These are phyloP conservation scores for Palythoa heliodiscus DNA, from an alignment of 92 coral and sea anemone species.

Conservation along the genomic window DNA sequence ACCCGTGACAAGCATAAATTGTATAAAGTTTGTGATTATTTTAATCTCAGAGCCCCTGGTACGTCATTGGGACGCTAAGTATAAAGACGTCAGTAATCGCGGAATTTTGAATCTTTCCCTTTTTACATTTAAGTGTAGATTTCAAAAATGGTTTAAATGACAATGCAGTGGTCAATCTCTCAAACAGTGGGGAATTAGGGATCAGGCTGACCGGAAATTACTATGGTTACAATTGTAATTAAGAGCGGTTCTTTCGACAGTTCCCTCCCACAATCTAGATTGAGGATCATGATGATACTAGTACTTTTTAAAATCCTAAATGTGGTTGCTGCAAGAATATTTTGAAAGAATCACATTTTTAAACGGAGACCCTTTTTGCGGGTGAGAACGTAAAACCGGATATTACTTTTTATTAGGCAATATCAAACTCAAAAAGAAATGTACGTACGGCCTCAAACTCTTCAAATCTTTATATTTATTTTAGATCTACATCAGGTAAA, in stretches of 20 bases:
- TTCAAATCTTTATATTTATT: too few relatives aligned
- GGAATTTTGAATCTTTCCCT: neutral
- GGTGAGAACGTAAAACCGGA: too few relatives aligned
- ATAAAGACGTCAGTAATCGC: conserved; percentile 2
- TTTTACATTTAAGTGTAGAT: neutral
- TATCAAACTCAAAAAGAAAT: too few relatives aligned
- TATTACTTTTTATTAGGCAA: too few relatives aligned
- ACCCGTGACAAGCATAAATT: neutral
- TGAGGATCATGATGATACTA: neutral
- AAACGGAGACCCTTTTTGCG: too few relatives aligned
- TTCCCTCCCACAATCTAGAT: conserved; percentile 9
- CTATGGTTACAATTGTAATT: conserved; percentile 24
- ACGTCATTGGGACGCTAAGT: neutral
- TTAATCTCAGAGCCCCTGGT: neutral
- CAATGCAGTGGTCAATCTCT: neutral
- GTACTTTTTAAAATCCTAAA: neutral
- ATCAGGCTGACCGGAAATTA: conserved; percentile 29
- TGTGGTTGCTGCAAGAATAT: neutral
- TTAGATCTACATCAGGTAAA: too few relatives aligned
- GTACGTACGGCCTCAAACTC: too few relatives aligned
- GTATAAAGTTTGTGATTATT: too few relatives aligned
- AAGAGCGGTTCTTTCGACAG: conserved; percentile 15
- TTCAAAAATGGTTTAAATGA: neutral
- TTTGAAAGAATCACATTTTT: too few relatives aligned
- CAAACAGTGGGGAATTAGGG: conserved; percentile 4